Evolutionary conservation across 1,140 invertebrate genomes (phyloP).

Genomic region (Lithobius niger): DNA sequence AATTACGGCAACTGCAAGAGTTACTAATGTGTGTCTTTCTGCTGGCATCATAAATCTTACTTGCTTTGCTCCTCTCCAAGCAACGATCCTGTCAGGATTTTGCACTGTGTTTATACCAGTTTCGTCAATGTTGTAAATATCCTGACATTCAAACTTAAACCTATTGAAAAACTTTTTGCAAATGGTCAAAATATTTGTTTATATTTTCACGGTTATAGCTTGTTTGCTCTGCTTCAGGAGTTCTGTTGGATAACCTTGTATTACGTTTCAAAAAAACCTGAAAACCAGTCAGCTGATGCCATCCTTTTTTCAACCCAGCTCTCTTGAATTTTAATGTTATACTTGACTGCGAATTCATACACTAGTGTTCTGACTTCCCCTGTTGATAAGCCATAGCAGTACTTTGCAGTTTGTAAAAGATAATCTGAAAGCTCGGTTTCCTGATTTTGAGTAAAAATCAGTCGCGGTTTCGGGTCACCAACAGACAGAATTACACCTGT

Average conservation of each 20-base stretch:
- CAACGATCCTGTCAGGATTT: slow-evolving; percentile 6
- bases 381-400: no score
- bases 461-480: no score
- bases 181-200: neutral
- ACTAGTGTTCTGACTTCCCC: neutral
- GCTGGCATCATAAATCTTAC: slow-evolving; percentile 30
- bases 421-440: no score
- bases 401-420: no score
- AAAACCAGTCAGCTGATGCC: neutral
- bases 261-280: neutral
- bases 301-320: neutral
- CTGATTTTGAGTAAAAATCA: no score
- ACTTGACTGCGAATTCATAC: neutral
- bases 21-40: slow-evolving; percentile 23
- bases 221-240: neutral
- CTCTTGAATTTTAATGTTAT: neutral
- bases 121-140: slow-evolving; percentile 1
- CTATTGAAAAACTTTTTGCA: neutral
- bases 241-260: neutral
- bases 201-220: neutral
- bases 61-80: slow-evolving; percentile 21
- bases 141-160: neutral
- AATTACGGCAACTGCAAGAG: slow-evolving; percentile 8
- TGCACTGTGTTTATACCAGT: slow-evolving; percentile 11
- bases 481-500: no score